Conservation (phyloP, 2,888 invertebrate genomes). For the Ectemnius lituratus region DNA sequence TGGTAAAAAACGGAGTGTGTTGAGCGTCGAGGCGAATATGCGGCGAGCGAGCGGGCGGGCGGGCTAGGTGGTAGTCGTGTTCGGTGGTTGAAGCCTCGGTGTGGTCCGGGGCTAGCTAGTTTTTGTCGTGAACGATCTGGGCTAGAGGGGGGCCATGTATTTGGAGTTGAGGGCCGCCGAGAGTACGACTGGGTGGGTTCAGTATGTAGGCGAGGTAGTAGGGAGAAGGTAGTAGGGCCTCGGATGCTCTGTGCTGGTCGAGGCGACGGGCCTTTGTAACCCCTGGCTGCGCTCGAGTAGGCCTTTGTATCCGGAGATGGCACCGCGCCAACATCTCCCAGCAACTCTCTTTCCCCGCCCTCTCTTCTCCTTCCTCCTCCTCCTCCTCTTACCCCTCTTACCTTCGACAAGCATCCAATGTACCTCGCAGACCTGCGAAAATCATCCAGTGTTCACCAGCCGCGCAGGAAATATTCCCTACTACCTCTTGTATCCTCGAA, state of each 20-base stretch:
- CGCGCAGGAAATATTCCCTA: conserved; percentile 55
- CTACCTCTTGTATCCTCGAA: conserved; percentile 35
- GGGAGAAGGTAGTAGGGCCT: conserved; percentile 5
- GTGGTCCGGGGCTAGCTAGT: too few species aligned
- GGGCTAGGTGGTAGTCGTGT: too few species aligned
- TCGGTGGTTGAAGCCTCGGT: too few species aligned
- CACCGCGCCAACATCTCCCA: conserved; percentile 71
- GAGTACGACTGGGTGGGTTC: conserved; percentile 8
- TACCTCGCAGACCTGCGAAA: conserved; percentile 68
- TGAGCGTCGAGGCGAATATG: too few species aligned
- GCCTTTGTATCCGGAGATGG: conserved; percentile 70
- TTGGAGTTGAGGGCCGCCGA: too few species aligned
- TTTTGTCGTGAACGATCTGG: too few species aligned
- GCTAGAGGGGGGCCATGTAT: too few species aligned
- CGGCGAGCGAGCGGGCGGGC: too few species aligned
- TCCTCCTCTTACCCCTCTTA: too few species aligned
- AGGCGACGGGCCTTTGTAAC: conserved; percentile 34
- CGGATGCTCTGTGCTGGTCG: conserved; percentile 22
- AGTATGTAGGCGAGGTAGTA: conserved; percentile 11
- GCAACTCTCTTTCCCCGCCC: conserved; percentile 63
- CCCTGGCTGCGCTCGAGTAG: conserved; percentile 34
- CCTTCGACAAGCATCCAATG: too few species aligned
- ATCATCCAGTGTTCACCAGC: conserved; percentile 37
- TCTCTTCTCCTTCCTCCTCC: conserved; percentile 53
- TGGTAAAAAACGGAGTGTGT: too few species aligned